These are phyloP conservation scores for Pseudanteris insignis DNA, from an alignment of 2,888 invertebrate genomes.

Conservation along the genomic window DNA sequence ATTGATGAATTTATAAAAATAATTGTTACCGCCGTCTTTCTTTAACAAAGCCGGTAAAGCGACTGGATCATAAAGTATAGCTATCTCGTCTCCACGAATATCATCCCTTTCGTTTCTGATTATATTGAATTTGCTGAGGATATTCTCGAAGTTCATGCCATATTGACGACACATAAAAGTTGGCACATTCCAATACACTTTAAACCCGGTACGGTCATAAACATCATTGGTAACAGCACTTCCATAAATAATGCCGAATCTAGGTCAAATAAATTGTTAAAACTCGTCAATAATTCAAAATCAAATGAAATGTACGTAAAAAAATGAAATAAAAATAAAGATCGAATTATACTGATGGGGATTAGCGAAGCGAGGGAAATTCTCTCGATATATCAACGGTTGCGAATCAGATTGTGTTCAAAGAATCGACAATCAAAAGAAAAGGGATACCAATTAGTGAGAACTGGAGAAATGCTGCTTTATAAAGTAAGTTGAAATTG, in stretches of 20 bases:
- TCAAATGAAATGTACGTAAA: too few species aligned
- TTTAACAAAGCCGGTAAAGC: constrained; percentile 74
- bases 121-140: constrained; percentile 72
- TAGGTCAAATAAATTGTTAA: constrained; percentile 9
- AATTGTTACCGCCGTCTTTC: constrained; percentile 61
- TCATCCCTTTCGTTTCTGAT: constrained; percentile 74
- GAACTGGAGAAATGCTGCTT: too few species aligned
- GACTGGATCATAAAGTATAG: constrained; percentile 81
- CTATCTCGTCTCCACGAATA: constrained; percentile 74
- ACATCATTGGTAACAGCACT: constrained; percentile 21
- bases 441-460: too few species aligned
- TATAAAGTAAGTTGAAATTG: too few species aligned
- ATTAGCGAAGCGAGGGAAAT: too few species aligned
- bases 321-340: constrained; percentile 1
- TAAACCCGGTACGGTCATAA: constrained; percentile 58
- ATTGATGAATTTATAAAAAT: constrained; percentile 14
- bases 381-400: too few species aligned
- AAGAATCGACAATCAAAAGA: too few species aligned
- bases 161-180: constrained; percentile 77
- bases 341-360: too few species aligned
- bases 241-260: constrained; percentile 20
- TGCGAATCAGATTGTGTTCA: too few species aligned
- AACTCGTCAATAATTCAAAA: too few species aligned
- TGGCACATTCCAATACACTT: constrained; percentile 81
- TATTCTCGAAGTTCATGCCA: constrained; percentile 71